Conservation (phyloP, 92 coral and sea anemone genomes). For the Siderastrea radians region DNA sequence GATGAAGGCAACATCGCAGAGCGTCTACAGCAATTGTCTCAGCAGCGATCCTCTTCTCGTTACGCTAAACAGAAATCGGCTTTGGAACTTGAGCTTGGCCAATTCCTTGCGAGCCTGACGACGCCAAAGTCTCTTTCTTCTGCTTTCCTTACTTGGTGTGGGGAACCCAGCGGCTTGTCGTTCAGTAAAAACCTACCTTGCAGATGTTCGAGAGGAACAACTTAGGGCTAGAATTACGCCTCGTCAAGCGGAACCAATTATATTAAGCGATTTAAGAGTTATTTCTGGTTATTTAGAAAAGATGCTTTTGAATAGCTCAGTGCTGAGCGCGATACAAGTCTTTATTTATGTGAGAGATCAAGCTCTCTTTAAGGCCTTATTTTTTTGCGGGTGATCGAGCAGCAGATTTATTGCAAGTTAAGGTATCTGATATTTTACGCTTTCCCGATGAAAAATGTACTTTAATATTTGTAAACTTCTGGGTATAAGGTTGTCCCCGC, state of each 20-base stretch:
- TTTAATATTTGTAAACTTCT: constrained; percentile 7
- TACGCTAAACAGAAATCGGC: constrained; percentile 49
- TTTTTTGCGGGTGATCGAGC: constrained; percentile 44
- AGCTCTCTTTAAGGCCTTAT: constrained; percentile 28
- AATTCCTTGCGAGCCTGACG: not conserved
- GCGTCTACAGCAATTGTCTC: not conserved
- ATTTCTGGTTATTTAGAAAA: not conserved
- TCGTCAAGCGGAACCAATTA: constrained; percentile 17
- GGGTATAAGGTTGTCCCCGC: not conserved
- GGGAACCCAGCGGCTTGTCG: constrained; percentile 55
- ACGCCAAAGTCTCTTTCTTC: not conserved
- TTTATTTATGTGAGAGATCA: constrained; percentile 36
- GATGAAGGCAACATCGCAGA: constrained; percentile 10
- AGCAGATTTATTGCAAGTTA: constrained; percentile 8
- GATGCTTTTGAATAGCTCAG: constrained; percentile 8
- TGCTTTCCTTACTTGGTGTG: constrained; percentile 29
- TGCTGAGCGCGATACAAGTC: constrained; percentile 7
- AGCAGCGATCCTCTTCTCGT: constrained; percentile 21
- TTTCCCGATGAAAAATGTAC: constrained; percentile 32
- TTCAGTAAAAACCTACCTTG: not conserved
- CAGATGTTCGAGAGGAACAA: constrained; percentile 52
- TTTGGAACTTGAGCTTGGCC: constrained; percentile 12
- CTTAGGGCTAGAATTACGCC: constrained; percentile 22
- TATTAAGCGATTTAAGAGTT: not conserved
- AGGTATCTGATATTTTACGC: not conserved